phyloP scores from a whole-genome alignment of 2,113 vertebrate genomes.

The Oncorhynchus clarkii region DNA sequence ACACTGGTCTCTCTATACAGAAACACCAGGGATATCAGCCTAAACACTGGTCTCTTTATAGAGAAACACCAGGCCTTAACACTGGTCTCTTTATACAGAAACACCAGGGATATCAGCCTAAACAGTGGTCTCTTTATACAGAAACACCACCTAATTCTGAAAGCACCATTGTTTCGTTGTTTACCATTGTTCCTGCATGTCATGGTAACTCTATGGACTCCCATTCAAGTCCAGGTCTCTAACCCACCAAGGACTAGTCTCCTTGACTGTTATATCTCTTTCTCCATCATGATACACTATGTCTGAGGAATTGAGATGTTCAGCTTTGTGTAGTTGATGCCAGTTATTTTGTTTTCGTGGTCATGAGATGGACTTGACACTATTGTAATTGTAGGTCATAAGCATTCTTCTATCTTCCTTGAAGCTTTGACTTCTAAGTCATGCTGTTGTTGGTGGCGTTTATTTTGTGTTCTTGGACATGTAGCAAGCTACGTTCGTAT shows the following conservation, averaged over 20 bases:
- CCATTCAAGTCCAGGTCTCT: neutral
- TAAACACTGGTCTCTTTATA: no score
- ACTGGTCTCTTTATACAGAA: no score
- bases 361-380: neutral
- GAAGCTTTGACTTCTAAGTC: neutral
- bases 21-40: no score
- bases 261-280: neutral
- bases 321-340: neutral
- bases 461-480: neutral
- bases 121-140: no score
- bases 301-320: neutral
- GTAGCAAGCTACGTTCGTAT: neutral
- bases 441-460: neutral
- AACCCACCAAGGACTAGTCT: no score
- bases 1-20: no score
- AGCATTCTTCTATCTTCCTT: neutral
- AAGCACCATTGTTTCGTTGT: conserved; percentile 8
- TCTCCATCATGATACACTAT: neutral
- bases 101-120: no score
- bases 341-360: neutral
- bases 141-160: neutral
- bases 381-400: neutral
- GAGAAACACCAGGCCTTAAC: no score
- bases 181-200: neutral
- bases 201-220: neutral